Conservation (phyloP, 1,140 invertebrate species). For the Apis florea region DNA sequence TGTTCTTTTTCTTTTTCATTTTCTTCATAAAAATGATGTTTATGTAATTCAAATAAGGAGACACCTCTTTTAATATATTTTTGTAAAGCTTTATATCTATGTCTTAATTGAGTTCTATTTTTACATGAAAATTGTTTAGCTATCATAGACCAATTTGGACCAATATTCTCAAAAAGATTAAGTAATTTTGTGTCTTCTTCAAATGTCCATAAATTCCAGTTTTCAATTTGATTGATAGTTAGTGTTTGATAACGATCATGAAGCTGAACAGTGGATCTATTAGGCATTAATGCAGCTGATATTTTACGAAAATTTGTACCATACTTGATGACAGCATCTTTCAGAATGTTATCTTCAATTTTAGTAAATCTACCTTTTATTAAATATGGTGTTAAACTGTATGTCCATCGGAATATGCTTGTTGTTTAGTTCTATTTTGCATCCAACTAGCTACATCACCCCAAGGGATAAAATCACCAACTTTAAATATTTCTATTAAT, state of each 20-base stretch:
- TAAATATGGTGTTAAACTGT: slow-evolving; percentile 76
- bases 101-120: slow-evolving; percentile 79
- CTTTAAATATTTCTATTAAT: slow-evolving; percentile 80
- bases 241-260: slow-evolving; percentile 80
- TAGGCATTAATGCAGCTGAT: slow-evolving; percentile 78
- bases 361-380: slow-evolving; percentile 82
- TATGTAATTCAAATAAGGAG: slow-evolving; percentile 35
- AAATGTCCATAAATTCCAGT: slow-evolving; percentile 76
- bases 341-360: slow-evolving; percentile 83
- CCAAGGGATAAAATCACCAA: slow-evolving; percentile 85
- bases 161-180: slow-evolving; percentile 71
- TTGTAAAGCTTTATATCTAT: slow-evolving; percentile 75
- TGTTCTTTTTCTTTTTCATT: neutral
- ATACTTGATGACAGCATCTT: slow-evolving; percentile 82
- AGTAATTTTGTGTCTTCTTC: slow-evolving; percentile 78
- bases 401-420: slow-evolving; percentile 82
- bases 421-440: slow-evolving; percentile 82
- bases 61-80: slow-evolving; percentile 30
- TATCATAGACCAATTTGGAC: slow-evolving; percentile 78
- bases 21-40: neutral
- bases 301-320: slow-evolving; percentile 82
- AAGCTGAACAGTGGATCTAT: slow-evolving; percentile 81
- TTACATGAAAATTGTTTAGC: slow-evolving; percentile 74
- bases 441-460: slow-evolving; percentile 82
- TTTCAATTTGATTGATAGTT: slow-evolving; percentile 65